Evolutionary conservation across 2,113 vertebrate genomes (phyloP).

Genomic region (Pagrus major): DNA sequence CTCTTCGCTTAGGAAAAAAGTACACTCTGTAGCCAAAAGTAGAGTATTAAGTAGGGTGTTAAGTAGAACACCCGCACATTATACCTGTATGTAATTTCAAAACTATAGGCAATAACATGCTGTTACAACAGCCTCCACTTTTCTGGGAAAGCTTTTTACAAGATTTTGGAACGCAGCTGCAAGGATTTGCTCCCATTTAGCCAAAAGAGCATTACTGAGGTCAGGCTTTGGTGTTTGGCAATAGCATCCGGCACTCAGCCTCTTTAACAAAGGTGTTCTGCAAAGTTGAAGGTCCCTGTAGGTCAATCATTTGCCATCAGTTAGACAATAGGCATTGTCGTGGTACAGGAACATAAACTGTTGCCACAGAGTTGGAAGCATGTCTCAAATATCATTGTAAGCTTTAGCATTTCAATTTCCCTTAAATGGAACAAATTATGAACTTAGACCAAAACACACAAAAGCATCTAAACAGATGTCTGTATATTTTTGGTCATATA

Average conservation of each 20-base stretch:
- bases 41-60: no score
- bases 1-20: slow-evolving; percentile 14
- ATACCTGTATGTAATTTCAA: neutral
- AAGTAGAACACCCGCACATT: neutral
- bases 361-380: neutral
- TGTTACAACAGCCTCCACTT: neutral
- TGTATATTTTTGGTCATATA: neutral
- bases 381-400: neutral
- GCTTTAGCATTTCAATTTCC: neutral
- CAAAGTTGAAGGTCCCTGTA: neutral
- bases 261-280: neutral
- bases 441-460: neutral
- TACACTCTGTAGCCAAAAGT: neutral
- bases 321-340: neutral
- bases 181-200: neutral
- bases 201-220: neutral
- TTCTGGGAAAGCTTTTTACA: neutral
- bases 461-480: neutral
- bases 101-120: neutral
- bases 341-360: neutral
- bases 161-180: neutral
- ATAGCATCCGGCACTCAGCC: neutral
- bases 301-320: neutral
- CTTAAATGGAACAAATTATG: neutral
- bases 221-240: neutral